Base-by-base conservation (phyloP, 2,888 invertebrate genomes). In the Drosophila vallismaia region DNA sequence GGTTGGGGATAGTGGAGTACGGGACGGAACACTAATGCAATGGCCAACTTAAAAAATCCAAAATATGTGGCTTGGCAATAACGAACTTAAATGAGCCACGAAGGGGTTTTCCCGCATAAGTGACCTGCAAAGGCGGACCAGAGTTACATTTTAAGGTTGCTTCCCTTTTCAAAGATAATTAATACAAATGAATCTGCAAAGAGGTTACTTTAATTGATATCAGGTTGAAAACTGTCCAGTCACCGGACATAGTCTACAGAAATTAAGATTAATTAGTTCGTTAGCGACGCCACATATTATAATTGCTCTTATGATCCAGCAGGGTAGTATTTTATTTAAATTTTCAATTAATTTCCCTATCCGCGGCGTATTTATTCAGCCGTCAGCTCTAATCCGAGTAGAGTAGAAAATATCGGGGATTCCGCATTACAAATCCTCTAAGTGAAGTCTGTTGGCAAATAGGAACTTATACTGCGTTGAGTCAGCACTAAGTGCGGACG, bases 401-500 rank as follows among this genome's bases (percentile, higher is more conserved):
- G 75, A 28, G 73, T 44, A 66, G 51, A 66, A 72, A 72, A 72
- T 36, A 63, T 62, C 29, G 33, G 49, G 45, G 28, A 48, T 28
- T 33, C 45, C 45, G 45, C 45, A 60, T 52, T 46, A 54, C 56
- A 62, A 67, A 64, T 56, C 51, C 74, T 60, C 64, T 52, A 58
- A 69, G 72, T 54, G 62, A 63, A 60, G 59, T 53, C 44, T 53
- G 59, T 53, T 70, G 73, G 75, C 79, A 84, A 81, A 79, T 82
- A 79, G 56, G 79, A 75, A 79, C 75, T 79, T 85, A 70, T 76
- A 77, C 53, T 63, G 71, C 72, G 77, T 71, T 76, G 82, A 79
- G 77, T 86, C 80, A 83, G 83, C 83, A 86, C 80, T 86, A 75
- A 83, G 78, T 78, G 83, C 83, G 76, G 74, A 71, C 31, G 53